phyloP scores from a whole-genome alignment of 2,797 vertebrate species.

The Intellagama lesueurii region DNA sequence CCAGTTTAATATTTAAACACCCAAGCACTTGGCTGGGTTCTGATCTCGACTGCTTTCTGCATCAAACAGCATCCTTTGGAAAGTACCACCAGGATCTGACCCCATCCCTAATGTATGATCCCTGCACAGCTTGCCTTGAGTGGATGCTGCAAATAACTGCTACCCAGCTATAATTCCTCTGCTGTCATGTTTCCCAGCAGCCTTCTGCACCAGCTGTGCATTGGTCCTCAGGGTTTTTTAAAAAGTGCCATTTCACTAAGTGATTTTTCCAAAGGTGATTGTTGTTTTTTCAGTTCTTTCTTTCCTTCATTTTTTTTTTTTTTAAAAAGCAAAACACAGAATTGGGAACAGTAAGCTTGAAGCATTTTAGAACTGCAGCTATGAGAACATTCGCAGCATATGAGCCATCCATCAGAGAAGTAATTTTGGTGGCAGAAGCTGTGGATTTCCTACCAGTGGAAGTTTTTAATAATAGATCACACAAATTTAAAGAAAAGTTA shows the following conservation, averaged over 20 bases:
- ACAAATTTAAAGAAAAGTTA: constrained; percentile 1
- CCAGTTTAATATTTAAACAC: constrained; percentile 33
- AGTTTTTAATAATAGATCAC: constrained; percentile 33
- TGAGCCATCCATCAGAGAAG: constrained; percentile 1
- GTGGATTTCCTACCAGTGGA: constrained; percentile 1
- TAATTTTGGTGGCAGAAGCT: background rate
- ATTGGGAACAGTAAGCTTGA: background rate
- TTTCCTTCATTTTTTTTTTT: background rate
- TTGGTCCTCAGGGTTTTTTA: background rate
- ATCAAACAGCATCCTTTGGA: background rate
- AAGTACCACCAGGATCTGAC: background rate
- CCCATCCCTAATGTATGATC: background rate
- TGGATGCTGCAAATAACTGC: background rate
- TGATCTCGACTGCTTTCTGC: constrained; percentile 3
- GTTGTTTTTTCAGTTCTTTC: background rate
- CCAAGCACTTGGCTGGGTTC: background rate
- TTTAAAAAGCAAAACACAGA: background rate
- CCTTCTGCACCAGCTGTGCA: background rate
- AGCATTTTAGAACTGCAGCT: constrained; percentile 9
- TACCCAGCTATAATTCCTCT: background rate
- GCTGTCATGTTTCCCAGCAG: background rate
- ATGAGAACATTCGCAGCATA: constrained; percentile 6
- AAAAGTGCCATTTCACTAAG: constrained; percentile 14
- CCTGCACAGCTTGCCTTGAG: constrained; percentile 5
- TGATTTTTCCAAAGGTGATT: constrained; percentile 11